Evolutionary conservation across 2,888 invertebrate species (phyloP).

Genomic region (Norana najaformis): DNA sequence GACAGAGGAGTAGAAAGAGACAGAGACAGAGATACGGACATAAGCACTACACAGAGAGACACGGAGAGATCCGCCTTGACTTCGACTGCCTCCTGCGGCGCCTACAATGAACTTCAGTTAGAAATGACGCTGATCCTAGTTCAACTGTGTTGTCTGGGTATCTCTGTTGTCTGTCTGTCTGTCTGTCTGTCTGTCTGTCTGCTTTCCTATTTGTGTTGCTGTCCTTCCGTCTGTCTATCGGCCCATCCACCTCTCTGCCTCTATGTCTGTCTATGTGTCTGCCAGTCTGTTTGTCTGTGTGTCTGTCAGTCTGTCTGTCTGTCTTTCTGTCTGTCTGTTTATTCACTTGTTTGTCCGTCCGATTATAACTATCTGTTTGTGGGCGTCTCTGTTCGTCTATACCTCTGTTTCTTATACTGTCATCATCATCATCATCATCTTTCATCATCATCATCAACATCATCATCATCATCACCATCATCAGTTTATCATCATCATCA

Average conservation of each 20-base stretch:
- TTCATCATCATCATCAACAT: slow-evolving; percentile 3
- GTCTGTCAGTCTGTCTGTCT: background rate
- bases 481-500: too few species aligned
- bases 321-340: background rate
- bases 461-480: too few species aligned
- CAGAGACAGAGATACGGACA: background rate
- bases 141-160: too few species aligned
- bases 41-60: background rate
- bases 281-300: background rate
- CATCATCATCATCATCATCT: slow-evolving; percentile 24
- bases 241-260: too few species aligned
- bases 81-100: too few species aligned
- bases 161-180: too few species aligned
- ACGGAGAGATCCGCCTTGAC: too few species aligned
- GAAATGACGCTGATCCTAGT: too few species aligned
- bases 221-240: background rate
- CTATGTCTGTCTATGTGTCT: too few species aligned
- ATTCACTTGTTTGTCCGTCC: too few species aligned
- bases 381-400: too few species aligned
- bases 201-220: background rate
- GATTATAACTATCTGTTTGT: too few species aligned
- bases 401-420: slow-evolving; percentile 16
- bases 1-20: background rate
- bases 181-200: background rate
- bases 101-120: background rate